Base-by-base conservation (phyloP, 2,888 invertebrate genomes). In the Orthosia cruda region DNA sequence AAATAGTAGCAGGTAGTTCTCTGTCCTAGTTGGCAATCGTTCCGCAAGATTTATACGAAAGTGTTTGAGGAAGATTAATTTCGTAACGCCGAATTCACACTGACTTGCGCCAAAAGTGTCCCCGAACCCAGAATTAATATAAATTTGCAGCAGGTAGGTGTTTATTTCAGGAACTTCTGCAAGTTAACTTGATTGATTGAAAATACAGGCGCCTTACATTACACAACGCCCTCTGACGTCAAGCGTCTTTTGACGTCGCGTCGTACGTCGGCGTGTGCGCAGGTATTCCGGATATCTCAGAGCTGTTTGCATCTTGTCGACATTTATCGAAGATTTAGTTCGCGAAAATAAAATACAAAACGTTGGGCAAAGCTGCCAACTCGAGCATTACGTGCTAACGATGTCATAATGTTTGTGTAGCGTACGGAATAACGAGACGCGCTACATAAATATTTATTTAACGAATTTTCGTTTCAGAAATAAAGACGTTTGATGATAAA, bases 281-380 rank as follows among this genome's bases (percentile, higher is more conserved):
- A 78, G 70, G 59, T 74, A 74, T 71, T 76, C 75, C 71, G 80
- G 83, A 83, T 71, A 83, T 71, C 68, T 83, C 61, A 13, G 16
- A n/a, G 40, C 57, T 71, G 71, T 71, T 68, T 57, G 64, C 58
- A 68, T 58, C 58, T 26, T 23, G 67, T 62, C 71, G 83, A 75
- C 80, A 83, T 83, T 83, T 83, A 78, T 80, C 67, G 74, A 54
- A 66, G 62, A 61, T 68, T 72, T 74, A 57, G 71, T 61, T 69
- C 32, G 72, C 72, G 69, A 67, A 78, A 86, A 81, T 86, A 81
- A 86, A 86, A 85, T 83, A 77, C 69, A 77, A 80, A 73, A 76
- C 65, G 59, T 59, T 80, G 59, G 68, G 69, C 57, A 69, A 49
- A 47, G 67, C 63, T 78, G 77, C 76, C 78, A 74, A 84, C 57